Conservation (phyloP, 2,113 vertebrate genomes). For the Hyla sarda region DNA sequence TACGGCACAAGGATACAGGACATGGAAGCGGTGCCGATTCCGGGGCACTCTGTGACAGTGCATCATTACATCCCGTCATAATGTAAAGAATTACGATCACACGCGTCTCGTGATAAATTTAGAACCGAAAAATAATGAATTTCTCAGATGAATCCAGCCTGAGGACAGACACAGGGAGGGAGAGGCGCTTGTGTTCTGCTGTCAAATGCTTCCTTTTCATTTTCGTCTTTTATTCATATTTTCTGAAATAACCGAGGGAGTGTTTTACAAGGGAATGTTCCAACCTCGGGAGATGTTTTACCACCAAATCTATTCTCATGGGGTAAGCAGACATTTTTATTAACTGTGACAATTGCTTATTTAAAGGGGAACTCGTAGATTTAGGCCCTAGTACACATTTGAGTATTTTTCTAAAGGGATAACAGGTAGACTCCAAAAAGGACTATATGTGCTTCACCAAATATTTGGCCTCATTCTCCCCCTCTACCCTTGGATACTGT, state of each 20-base stretch:
- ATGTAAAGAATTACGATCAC: neutral
- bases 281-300: neutral
- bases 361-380: neutral
- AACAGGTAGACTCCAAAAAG: too few relatives aligned
- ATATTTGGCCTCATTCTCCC: too few relatives aligned
- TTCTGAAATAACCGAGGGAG: constrained; percentile 5
- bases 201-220: constrained; percentile 6
- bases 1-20: neutral
- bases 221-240: constrained; percentile 18
- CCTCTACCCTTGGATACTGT: too few relatives aligned
- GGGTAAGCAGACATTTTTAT: constrained; percentile 1
- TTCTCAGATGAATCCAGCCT: constrained; percentile 19
- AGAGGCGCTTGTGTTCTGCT: neutral
- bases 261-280: neutral
- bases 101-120: neutral
- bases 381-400: neutral
- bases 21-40: neutral
- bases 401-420: too few relatives aligned
- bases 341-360: neutral
- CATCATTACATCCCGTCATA: neutral
- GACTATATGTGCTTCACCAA: too few relatives aligned
- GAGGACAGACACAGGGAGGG: constrained; percentile 15
- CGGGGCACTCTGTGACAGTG: neutral
- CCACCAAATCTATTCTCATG: neutral
- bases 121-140: constrained; percentile 42